Conservation (phyloP, 2,797 vertebrate genomes). For the Spinibarbus caldwelli region DNA sequence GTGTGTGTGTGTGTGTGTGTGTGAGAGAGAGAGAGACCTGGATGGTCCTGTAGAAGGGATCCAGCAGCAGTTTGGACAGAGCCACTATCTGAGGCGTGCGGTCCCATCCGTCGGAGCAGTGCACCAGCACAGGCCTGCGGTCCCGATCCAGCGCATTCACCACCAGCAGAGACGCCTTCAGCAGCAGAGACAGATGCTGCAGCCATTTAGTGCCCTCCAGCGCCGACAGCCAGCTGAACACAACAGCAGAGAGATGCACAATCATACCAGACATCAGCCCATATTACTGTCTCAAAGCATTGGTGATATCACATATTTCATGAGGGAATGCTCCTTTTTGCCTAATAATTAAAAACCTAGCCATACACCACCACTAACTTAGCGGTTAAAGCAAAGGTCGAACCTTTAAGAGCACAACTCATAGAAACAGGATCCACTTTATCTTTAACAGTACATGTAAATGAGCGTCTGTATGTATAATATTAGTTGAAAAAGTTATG, state of each 20-base stretch:
- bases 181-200: conserved; percentile 93
- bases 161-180: conserved; percentile 93
- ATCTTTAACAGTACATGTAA: too few relatives aligned
- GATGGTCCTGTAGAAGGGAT: conserved; percentile 95
- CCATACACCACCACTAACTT: too few relatives aligned
- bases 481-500: too few relatives aligned
- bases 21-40: conserved; percentile 78
- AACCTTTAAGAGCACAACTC: background rate
- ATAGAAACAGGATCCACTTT: too few relatives aligned
- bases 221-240: conserved; percentile 92
- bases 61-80: conserved; percentile 92
- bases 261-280: background rate
- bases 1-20: background rate
- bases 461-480: too few relatives aligned
- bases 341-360: background rate
- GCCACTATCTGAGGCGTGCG: conserved; percentile 97
- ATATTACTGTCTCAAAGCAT: too few relatives aligned
- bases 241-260: background rate
- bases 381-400: background rate
- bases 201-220: conserved; percentile 98
- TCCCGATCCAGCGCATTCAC: conserved; percentile 92
- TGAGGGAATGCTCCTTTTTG: background rate
- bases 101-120: conserved; percentile 99
- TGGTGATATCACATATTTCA: background rate
- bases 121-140: conserved; percentile 90